Base-by-base conservation (phyloP, 1,140 invertebrate genomes). In the Pachyrhynchus sulphureomaculatus region DNA sequence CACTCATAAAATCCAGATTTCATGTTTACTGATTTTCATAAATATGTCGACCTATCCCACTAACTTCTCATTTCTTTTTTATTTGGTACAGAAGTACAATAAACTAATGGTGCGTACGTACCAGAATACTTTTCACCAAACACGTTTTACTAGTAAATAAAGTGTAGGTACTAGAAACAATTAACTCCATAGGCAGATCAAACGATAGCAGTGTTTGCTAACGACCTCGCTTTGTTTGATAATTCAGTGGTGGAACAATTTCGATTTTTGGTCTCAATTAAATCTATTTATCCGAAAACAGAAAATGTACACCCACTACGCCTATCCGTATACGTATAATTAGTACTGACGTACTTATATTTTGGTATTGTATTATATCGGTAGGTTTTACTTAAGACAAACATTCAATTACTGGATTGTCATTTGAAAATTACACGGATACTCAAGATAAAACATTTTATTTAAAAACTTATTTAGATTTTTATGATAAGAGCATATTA, bases 121-220 rank as follows among this genome's bases (percentile, higher is more conserved):
- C 12, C 12, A 26, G 20, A 20, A 54, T 33, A 39, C 13, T 42
- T 24, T 29, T 32, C 4, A 42, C 41, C 33, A 23, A 49, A 37
- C 45, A 56, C 15, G 41, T 58, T 37, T 49, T 26, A 18, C 56
- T 58, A 47, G 33, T 24, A 58, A 39, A 48, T 26, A 39, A 52
- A 34, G 12, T 47, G 32, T 15, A 34, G 9, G 32, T 15, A 34
- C 17, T 47, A 34, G 32, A 10, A 33, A 60, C 21, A 52, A 60
- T 51, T 60, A 60, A 60, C 57, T 60, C 47, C 36, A 60, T 36
- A 42, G 21, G 41, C 34, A 52, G 57, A 52, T 60, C 42, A 51
- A 39, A 51, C 36, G 57, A 60, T 51, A 60, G 48, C 48, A 36
- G 52, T 60, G 39, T 60, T 60, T 60, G 26, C 57, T 41, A 17